phyloP scores from a whole-genome alignment of 2,888 invertebrate species.

The Synergus itoensis region DNA sequence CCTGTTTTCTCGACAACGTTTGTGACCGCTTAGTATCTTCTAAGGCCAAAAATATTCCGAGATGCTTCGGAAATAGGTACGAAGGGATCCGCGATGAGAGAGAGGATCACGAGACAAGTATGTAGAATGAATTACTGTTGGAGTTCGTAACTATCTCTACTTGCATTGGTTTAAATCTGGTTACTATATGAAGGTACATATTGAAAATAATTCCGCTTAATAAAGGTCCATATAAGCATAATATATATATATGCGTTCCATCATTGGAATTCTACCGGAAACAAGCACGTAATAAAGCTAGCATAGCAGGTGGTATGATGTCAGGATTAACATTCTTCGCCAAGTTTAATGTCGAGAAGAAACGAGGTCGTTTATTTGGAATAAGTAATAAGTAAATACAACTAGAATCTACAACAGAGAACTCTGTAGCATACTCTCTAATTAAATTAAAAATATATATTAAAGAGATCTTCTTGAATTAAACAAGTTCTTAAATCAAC shows the following conservation, averaged over 20 bases:
- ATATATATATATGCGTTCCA: constrained; percentile 29
- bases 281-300: constrained; percentile 35
- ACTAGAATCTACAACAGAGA: neutral
- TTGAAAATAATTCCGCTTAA: constrained; percentile 4
- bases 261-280: constrained; percentile 36
- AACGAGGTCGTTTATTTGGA: constrained; percentile 31
- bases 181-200: neutral
- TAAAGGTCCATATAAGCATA: constrained; percentile 13
- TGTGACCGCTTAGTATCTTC: neutral
- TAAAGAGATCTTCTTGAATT: neutral
- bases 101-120: constrained; percentile 19
- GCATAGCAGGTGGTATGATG: constrained; percentile 36
- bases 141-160: neutral
- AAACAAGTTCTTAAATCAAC: neutral
- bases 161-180: neutral
- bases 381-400: constrained; percentile 30
- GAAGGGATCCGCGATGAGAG: constrained; percentile 8
- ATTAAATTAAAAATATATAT: neutral
- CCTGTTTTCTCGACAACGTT: neutral
- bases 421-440: no score
- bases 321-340: constrained; percentile 35
- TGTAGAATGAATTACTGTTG: constrained; percentile 35
- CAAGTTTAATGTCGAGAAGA: constrained; percentile 34
- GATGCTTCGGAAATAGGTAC: neutral
- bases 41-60: neutral